Conservation (phyloP, 2,797 vertebrate species). For the Hemitrygon akajei region DNA sequence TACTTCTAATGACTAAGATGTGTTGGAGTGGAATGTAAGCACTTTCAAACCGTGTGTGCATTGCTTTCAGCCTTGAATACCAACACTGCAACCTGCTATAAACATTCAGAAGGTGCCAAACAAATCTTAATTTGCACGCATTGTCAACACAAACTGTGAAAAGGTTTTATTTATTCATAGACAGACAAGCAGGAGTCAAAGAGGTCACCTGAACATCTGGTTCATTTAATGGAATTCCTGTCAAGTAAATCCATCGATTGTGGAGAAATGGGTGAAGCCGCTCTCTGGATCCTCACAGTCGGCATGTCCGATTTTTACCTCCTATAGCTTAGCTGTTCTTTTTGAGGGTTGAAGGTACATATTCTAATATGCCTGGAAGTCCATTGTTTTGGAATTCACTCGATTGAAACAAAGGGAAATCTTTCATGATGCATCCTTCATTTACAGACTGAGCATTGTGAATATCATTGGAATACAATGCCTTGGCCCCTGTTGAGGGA, state of each 20-base stretch:
- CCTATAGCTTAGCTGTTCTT: constrained; percentile 36
- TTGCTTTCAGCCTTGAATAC: neutral
- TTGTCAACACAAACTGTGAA: constrained; percentile 50
- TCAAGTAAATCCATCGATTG: constrained; percentile 52
- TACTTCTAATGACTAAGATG: neutral
- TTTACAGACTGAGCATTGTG: neutral
- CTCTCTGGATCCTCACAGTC: constrained; percentile 53
- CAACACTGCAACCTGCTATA: neutral
- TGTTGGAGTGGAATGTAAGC: neutral
- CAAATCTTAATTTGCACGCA: constrained; percentile 52
- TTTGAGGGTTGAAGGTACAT: neutral
- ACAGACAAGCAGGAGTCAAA: constrained; percentile 51
- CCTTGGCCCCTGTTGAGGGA: neutral
- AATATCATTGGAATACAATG: neutral
- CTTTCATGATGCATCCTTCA: neutral
- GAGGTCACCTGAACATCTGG: constrained; percentile 58
- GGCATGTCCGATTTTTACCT: constrained; percentile 45
- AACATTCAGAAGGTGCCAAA: constrained; percentile 45
- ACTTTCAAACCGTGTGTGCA: neutral
- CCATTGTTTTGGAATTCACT: neutral
- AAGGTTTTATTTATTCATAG: constrained; percentile 51
- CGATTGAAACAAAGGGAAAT: neutral
- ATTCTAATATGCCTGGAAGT: neutral
- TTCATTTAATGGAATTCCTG: constrained; percentile 57
- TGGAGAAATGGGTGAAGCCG: constrained; percentile 51